Evolutionary conservation across 2,113 vertebrate genomes (phyloP).

Genomic region (Sterrhoptilus dennistouni): DNA sequence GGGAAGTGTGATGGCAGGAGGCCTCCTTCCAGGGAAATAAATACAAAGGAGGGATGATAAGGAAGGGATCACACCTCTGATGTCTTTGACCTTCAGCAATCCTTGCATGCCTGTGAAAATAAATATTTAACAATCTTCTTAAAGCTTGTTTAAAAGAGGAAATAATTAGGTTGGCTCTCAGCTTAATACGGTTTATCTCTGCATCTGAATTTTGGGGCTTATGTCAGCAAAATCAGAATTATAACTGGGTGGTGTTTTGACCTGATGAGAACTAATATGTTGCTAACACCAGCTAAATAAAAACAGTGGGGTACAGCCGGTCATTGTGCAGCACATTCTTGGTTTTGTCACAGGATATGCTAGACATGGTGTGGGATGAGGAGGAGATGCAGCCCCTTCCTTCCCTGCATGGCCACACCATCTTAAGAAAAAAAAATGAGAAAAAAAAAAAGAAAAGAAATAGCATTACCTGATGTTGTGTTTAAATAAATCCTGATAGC

Average conservation of each 20-base stretch:
- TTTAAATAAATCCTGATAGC: not conserved
- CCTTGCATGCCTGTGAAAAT: conserved; percentile 32
- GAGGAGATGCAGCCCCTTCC: not conserved
- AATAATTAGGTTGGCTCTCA: conserved; percentile 1
- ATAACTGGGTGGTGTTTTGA: not conserved
- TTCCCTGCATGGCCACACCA: not conserved
- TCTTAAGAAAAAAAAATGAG: not conserved
- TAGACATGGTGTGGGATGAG: not conserved
- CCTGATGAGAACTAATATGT: not conserved
- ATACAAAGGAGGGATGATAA: not conserved
- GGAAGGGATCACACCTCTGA: conserved; percentile 51
- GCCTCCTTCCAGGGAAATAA: not conserved
- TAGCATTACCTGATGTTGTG: not conserved
- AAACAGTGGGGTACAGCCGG: not conserved
- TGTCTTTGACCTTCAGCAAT: conserved; percentile 54
- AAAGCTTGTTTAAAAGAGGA: conserved; percentile 49
- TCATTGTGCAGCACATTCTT: conserved; percentile 12
- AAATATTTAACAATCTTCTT: conserved; percentile 58
- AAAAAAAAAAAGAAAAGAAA: not conserved
- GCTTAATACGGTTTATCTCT: conserved; percentile 3
- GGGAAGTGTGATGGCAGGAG: conserved; percentile 16
- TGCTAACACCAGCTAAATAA: not conserved
- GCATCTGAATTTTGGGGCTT: conserved; percentile 11
- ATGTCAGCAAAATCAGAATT: not conserved
- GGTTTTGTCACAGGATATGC: conserved; percentile 39